A percentile compares a stretch with the other conserved stretches of the same genome.
Evolutionary conservation across 2,113 vertebrate species (phyloP).

Genomic region (Antigone vipio): DNA sequence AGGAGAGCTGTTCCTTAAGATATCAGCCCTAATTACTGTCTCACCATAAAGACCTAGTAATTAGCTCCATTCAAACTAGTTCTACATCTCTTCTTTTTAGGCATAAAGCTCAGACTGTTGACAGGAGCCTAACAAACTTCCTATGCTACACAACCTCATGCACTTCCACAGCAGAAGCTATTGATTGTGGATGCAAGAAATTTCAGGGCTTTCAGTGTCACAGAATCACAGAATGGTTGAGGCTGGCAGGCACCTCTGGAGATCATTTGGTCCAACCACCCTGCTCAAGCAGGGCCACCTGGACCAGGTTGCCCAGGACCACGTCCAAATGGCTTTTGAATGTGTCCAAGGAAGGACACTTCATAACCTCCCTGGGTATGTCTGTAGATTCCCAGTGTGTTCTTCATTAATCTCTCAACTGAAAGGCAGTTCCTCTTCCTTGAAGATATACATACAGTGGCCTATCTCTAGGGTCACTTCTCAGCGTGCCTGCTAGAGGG

Average conservation of each 20-base stretch:
- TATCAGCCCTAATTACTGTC: neutral
- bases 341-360: neutral
- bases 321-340: neutral
- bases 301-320: neutral
- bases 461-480: neutral
- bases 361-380: neutral
- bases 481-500: neutral
- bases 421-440: neutral
- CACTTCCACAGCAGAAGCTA: neutral
- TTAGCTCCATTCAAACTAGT: neutral
- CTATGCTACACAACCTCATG: neutral
- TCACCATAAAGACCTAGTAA: neutral
- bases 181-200: neutral
- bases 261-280: rapidly evolving
- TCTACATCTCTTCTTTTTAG: neutral
- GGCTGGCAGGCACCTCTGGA: neutral
- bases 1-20: neutral
- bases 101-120: neutral
- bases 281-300: neutral
- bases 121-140: neutral
- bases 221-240: neutral
- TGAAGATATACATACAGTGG: neutral
- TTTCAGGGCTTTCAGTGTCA: neutral
- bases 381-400: neutral
- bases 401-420: neutral